Evolutionary conservation across 2,888 invertebrate species (phyloP).

Genomic region (Synergus laeviventris): DNA sequence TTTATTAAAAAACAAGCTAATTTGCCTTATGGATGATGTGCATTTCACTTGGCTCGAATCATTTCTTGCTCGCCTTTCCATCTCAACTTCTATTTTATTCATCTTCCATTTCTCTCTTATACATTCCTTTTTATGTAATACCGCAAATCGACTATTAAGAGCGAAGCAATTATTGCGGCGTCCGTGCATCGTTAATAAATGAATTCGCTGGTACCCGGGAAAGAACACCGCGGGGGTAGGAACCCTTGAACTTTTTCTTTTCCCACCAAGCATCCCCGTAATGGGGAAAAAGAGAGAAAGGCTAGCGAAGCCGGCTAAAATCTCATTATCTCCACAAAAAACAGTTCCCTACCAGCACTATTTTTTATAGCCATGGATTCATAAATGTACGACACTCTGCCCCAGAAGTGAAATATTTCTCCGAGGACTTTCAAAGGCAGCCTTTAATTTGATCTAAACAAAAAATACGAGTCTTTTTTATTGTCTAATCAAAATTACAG

Average conservation of each 20-base stretch:
- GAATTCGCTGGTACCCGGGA: conserved; percentile 51
- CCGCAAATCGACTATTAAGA: conserved; percentile 57
- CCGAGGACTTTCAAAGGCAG: conserved; percentile 17
- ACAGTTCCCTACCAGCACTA: conserved; percentile 31
- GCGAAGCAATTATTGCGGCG: conserved; percentile 54
- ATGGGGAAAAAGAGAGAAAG: conserved; percentile 17
- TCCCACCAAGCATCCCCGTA: conserved; percentile 42
- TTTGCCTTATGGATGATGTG: not conserved
- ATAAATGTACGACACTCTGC: conserved; percentile 31
- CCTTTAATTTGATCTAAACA: conserved; percentile 30
- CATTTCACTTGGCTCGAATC: not conserved
- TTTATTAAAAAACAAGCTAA: not conserved
- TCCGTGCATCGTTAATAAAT: conserved; percentile 56
- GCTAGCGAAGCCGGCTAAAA: conserved; percentile 38
- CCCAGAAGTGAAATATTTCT: conserved; percentile 31
- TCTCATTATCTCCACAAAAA: conserved; percentile 40
- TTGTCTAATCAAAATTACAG: not conserved
- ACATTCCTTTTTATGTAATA: conserved; percentile 45
- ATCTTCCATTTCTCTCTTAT: conserved; percentile 7
- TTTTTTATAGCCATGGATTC: conserved; percentile 36
- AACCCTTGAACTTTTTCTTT: conserved; percentile 52
- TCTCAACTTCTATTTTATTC: not conserved
- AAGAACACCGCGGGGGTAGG: conserved; percentile 52
- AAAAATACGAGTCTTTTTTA: conserved; percentile 18
- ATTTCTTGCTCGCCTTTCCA: not conserved